phyloP scores from a whole-genome alignment of 2,113 vertebrate genomes.

The Rhizomys pruinosus region DNA sequence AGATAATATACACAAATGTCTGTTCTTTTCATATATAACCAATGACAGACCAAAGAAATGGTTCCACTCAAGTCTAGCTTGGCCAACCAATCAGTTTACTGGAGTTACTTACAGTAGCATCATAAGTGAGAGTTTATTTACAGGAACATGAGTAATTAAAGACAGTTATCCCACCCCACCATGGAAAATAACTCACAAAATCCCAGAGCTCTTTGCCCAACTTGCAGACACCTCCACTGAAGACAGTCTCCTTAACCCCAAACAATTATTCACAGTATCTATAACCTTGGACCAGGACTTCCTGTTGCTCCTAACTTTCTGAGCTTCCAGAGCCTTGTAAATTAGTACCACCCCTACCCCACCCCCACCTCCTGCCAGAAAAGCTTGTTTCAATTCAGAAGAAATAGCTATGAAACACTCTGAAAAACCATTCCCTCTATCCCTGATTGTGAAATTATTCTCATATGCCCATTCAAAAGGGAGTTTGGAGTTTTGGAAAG shows the following conservation, averaged over 20 bases:
- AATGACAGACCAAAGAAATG: not conserved
- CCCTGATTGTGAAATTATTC: conserved; percentile 23
- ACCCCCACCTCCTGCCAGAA: not conserved
- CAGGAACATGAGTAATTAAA: too few relatives aligned
- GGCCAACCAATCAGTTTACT: not conserved
- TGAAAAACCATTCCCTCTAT: conserved; percentile 39
- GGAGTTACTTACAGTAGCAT: not conserved
- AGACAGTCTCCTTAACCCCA: not conserved
- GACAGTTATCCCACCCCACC: not conserved
- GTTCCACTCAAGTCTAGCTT: not conserved
- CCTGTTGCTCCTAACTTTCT: not conserved
- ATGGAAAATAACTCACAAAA: too few relatives aligned
- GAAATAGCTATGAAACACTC: not conserved
- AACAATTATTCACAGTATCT: too few relatives aligned
- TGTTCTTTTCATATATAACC: not conserved
- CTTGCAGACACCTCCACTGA: not conserved
- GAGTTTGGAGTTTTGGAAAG: not conserved
- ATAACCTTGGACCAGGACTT: not conserved
- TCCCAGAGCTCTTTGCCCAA: not conserved
- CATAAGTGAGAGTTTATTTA: too few relatives aligned
- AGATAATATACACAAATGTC: not conserved
- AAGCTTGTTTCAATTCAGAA: not conserved
- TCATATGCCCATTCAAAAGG: not conserved
- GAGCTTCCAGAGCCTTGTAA: not conserved
- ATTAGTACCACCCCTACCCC: not conserved